Evolutionary conservation across 2,113 vertebrate species (phyloP).

Genomic region (Heliornis fulica): DNA sequence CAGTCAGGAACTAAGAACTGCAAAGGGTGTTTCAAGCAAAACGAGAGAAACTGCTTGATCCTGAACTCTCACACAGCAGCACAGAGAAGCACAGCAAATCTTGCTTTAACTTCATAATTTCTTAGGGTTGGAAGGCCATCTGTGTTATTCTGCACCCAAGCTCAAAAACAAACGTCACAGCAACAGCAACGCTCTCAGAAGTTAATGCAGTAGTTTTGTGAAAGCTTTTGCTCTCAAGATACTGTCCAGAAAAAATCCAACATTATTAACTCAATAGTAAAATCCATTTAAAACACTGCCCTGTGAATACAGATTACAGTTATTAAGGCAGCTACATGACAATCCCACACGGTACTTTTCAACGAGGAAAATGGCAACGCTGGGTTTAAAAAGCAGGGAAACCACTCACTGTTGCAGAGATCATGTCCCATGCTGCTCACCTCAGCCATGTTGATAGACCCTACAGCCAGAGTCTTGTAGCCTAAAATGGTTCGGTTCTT

Average conservation of each 20-base stretch:
- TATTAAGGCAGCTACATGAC: neutral
- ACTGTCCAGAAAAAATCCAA: neutral
- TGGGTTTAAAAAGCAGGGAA: neutral
- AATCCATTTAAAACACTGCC: neutral
- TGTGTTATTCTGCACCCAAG: neutral
- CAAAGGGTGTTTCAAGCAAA: neutral
- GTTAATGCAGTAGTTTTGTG: neutral
- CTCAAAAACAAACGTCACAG: neutral
- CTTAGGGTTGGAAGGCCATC: neutral
- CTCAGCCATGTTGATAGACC: slow-evolving; percentile 94
- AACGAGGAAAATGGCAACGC: neutral
- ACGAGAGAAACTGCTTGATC: neutral
- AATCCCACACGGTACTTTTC: neutral
- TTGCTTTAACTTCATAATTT: neutral
- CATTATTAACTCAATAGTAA: neutral
- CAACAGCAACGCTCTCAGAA: neutral
- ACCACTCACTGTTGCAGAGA: accelerated
- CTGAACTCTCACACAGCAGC: neutral
- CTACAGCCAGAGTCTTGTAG: slow-evolving; percentile 91
- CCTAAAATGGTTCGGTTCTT: slow-evolving; percentile 94
- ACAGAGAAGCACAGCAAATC: neutral
- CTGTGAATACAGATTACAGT: neutral
- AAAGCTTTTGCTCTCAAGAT: neutral
- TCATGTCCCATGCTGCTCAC: slow-evolving; percentile 51
- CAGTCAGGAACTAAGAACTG: neutral